phyloP scores from a whole-genome alignment of 2,113 vertebrate species.

The Elanoides forficatus region DNA sequence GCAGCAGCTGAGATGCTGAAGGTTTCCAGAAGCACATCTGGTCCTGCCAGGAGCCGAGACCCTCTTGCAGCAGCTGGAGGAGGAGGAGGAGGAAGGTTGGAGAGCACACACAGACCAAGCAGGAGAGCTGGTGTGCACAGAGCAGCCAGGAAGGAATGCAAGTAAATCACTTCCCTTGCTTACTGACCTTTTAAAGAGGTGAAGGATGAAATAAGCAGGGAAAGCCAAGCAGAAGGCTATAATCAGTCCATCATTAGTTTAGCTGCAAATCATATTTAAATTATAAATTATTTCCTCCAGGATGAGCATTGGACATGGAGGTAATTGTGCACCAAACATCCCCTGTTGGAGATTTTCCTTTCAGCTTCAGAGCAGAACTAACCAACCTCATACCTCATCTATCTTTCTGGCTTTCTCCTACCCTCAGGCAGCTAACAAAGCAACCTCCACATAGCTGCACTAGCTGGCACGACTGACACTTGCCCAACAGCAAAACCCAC shows the following conservation, averaged over 20 bases:
- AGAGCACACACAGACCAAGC: background rate
- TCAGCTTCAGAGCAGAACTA: background rate
- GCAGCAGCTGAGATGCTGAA: background rate
- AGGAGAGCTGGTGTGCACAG: background rate
- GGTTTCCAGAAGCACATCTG: background rate
- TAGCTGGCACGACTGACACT: background rate
- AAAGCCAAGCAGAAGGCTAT: background rate
- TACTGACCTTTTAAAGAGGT: background rate
- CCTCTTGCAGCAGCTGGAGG: background rate
- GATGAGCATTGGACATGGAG: background rate
- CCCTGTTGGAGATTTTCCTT: background rate
- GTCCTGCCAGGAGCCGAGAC: background rate
- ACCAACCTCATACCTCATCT: background rate
- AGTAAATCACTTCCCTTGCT: background rate
- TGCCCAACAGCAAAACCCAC: background rate
- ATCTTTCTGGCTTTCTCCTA: background rate
- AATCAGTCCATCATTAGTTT: background rate
- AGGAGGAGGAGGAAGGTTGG: background rate
- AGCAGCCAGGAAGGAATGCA: too few species aligned
- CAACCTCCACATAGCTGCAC: background rate
- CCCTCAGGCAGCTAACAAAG: background rate
- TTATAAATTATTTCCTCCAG: background rate
- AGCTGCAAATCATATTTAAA: background rate
- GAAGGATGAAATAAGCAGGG: background rate
- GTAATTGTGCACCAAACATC: background rate